Percentiles rank a stretch among this genome's conserved stretches.
phyloP scores from a whole-genome alignment of 1,140 invertebrate species.

The Atopsyche davidsoni region DNA sequence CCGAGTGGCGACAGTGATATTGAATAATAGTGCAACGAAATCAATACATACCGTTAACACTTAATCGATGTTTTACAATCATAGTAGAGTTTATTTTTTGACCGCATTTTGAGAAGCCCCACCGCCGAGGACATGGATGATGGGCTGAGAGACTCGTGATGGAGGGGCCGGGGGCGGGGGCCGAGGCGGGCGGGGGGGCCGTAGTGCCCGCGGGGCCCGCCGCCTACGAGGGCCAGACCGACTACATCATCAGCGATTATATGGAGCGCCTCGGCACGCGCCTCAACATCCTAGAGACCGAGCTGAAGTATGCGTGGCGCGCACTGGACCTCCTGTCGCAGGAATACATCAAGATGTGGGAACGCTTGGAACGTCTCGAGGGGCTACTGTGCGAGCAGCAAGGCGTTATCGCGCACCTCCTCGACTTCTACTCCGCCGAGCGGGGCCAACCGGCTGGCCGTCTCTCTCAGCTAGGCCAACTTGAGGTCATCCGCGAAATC shows the following conservation, averaged over 20 bases:
- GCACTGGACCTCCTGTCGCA: conserved; percentile 83
- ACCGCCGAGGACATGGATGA: too few species aligned
- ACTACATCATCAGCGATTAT: conserved; percentile 72
- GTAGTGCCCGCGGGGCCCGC: conserved; percentile 27
- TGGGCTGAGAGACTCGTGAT: conserved; percentile 26
- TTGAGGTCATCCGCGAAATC: conserved; percentile 54
- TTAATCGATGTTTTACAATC: too few species aligned
- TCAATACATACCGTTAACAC: too few species aligned
- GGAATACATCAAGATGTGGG: conserved; percentile 93
- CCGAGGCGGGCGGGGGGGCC: conserved; percentile 8
- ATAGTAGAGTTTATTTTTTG: too few species aligned
- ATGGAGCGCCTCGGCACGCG: conserved; percentile 84
- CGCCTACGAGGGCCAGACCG: conserved; percentile 44
- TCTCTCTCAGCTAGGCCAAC: conserved; percentile 37
- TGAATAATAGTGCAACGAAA: too few species aligned
- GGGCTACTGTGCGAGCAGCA: conserved; percentile 83
- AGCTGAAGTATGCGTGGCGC: conserved; percentile 86
- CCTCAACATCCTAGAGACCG: conserved; percentile 80
- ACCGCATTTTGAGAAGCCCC: too few species aligned
- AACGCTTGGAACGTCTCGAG: conserved; percentile 85
- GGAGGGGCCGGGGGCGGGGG: conserved; percentile 19
- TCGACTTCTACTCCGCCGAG: conserved; percentile 63
- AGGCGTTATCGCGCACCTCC: conserved; percentile 80
- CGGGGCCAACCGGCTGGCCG: conserved; percentile 46
- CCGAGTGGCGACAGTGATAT: too few species aligned